Base-by-base conservation (phyloP, 2,888 invertebrate species). In the Microchrysa polita region DNA sequence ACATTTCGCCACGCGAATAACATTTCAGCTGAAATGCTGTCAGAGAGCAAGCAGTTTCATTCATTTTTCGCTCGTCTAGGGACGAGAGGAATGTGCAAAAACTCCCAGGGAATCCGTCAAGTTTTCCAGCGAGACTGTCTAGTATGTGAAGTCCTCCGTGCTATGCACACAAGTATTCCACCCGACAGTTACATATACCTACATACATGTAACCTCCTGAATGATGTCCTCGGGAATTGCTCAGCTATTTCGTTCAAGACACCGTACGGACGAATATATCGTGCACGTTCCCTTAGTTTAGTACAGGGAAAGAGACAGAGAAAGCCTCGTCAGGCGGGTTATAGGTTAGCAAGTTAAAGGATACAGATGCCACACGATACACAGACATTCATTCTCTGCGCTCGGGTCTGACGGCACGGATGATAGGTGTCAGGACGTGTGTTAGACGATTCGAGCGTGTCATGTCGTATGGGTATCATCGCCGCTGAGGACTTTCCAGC, bases 371-470 rank as follows among this genome's bases (percentile, higher is more conserved):
- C 27, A 34, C 27, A 34, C 27, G 27, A 34, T 34, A 34, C 27
- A 34, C 27, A n/a, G n/a, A 34, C 27, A 65, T 65, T n/a, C n/a
- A n/a, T n/a, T n/a, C n/a, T n/a, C n/a, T n/a, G n/a, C n/a, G 22
- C 65, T 20, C n/a, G 22, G n/a, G 34, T 65, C 27, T 34, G 65
- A 65, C 22, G 65, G 44, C 48, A n/a, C n/a, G 48, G 44, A 48
- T 65, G 65, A 65, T 65, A 42, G 65, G 65, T 40, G 34, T 65
- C 22, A 65, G 65, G 40, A 16, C 14, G 61, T 61, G 16, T 60
- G 10, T 1, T 9, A 48, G 48, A 34, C 27, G 27, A 34, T 34
- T 34, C 27, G 7, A 34, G 27, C 27, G 27, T 34, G 27, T 34
- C 27, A 34, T 34, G 27, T 34, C 48, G 48, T 7, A 44, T 40